Evolutionary conservation across 2,888 invertebrate species (phyloP), one percentile per base, ranked within the genome.

Genomic region (Germaria angustata): DNA sequence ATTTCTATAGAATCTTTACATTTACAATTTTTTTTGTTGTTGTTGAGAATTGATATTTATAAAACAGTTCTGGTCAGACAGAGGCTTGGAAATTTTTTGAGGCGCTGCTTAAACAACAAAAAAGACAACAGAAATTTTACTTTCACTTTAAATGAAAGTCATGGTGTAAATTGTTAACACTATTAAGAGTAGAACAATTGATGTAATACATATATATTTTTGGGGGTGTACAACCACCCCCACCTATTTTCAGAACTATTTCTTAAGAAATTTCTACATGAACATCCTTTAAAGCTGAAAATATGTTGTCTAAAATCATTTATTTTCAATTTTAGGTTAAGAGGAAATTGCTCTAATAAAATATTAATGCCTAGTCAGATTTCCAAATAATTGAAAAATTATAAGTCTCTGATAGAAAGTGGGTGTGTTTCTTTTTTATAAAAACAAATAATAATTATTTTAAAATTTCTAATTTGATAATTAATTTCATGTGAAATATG

Each of bases 81-180:
- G 6, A 51, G 44, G 46, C 73, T 73, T 6, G 15, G 34, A 69
- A 32, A 57, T 53, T 75, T 36, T 44, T 20, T 39, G 13, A 75
- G 82, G 78, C 82, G 82, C 63, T 79, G 2, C 20, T 32, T 15
- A 39, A 73, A 68, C 78, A 63, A 15, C n/a, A 13, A 55, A 63
- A n/a, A n/a, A n/a, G n/a, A n/a, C n/a, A 46, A 79, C 46, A 59
- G 59, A 66, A 75, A 79, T 82, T 75, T 5, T 5, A 17, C 20
- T 63, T 65, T 36, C 11, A 2, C 0, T 41, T 20, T 41, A 80
- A 78, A 82, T 84, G 76, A 78, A 79, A 84, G 85, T 84, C 82
- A 80, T 86, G 86, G 86, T 86, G 86, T 86, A 86, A 86, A 86
- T 85, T 86, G 85, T 86, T 86, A 86, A 86, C 86, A 86, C 86